phyloP scores from a whole-genome alignment of 1,140 invertebrate species.

The Trichonephila clavata region DNA sequence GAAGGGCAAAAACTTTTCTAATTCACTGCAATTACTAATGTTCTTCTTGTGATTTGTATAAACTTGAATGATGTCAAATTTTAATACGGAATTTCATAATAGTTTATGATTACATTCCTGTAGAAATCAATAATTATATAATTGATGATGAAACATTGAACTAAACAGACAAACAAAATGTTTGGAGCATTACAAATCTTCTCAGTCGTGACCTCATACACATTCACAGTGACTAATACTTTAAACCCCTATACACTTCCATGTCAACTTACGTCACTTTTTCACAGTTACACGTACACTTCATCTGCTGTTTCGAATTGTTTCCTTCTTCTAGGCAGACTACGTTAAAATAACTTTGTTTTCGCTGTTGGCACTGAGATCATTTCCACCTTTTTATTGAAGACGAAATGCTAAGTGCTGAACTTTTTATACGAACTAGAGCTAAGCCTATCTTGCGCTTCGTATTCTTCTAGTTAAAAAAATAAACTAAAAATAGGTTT shows the following conservation, averaged over 20 bases:
- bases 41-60: background rate
- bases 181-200: background rate
- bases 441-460: background rate
- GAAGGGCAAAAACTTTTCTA: too few species aligned
- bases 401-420: background rate
- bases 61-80: background rate
- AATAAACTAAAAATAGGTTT: background rate
- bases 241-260: background rate
- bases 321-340: background rate
- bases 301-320: slow-evolving; percentile 19
- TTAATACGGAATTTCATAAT: background rate
- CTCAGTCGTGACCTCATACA: background rate
- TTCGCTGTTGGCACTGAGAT: background rate
- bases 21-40: too few species aligned
- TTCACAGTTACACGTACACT: background rate
- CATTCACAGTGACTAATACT: background rate
- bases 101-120: background rate
- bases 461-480: background rate
- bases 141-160: background rate
- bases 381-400: background rate
- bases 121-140: background rate
- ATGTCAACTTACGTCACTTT: background rate
- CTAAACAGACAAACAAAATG: background rate
- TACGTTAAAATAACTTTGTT: slow-evolving; percentile 23
- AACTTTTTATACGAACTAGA: background rate